Evolutionary conservation across 2,797 vertebrate genomes (phyloP).

Genomic region (Lacerta viridis): DNA sequence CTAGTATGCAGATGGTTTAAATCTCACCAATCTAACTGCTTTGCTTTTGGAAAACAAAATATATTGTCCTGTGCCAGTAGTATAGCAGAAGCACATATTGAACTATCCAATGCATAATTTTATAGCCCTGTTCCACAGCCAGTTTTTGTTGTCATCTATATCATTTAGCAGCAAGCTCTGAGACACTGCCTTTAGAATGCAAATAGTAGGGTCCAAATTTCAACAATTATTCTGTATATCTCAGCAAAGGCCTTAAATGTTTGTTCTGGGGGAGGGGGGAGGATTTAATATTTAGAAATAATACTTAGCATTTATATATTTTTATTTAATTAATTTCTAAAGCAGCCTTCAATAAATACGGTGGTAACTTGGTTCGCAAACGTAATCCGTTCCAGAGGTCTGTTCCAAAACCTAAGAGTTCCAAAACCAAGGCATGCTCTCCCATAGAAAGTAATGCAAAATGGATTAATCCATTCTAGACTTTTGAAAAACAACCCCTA

Average conservation of each 20-base stretch:
- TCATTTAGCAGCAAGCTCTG: not conserved
- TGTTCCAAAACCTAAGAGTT: no score
- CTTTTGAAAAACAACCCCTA: no score
- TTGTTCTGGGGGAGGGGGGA: no score
- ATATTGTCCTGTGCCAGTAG: constrained; percentile 40
- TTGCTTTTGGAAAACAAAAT: constrained; percentile 55
- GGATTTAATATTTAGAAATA: not conserved
- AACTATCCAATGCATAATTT: constrained; percentile 22
- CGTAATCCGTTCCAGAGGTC: no score
- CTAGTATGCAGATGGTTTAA: constrained; percentile 54
- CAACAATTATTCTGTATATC: constrained; percentile 4
- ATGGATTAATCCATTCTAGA: no score
- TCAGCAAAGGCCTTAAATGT: not conserved
- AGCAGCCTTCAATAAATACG: no score
- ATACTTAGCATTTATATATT: not conserved
- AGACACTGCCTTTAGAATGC: not conserved
- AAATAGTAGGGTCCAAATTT: constrained; percentile 8
- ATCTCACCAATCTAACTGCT: constrained; percentile 5
- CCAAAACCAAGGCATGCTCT: no score
- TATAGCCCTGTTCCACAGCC: constrained; percentile 27
- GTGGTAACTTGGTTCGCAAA: no score
- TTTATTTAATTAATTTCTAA: not conserved
- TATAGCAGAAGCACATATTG: constrained; percentile 35
- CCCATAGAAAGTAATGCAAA: no score
- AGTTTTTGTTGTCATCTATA: constrained; percentile 36